Evolutionary conservation across 2,888 invertebrate genomes (phyloP), one percentile per base, ranked within the genome.

Genomic region (Tigriopus californicus): DNA sequence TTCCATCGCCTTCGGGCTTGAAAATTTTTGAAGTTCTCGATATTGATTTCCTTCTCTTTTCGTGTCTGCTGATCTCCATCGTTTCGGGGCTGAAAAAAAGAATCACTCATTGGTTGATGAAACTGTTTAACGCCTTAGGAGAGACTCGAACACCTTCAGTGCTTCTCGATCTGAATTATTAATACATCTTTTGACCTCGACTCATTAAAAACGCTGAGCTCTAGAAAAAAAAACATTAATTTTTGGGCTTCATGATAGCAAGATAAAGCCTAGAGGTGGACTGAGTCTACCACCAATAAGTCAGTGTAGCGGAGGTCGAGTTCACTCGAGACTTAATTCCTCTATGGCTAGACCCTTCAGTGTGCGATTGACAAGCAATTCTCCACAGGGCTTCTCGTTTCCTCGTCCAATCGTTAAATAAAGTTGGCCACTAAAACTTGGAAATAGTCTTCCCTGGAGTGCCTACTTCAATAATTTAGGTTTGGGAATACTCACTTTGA

Each of bases 1-100:
- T 73, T 73, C 75, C 75, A 75, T 62, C 72, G 65, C 61, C 71
- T 70, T 57, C 72, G 64, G 8, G 73, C 73, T 59, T 73, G 69
- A 65, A 75, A 75, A 42, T 71, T 70, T 63, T 71, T 73, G 61
- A 76, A 70, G 64, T 73, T 75, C 47, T 63, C 62, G 51, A 64
- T 63, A 57, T 64, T 64, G 33, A 62, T 62, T 52, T 63, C 61
- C 42, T 60, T 62, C 73, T 71, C 62, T 67, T 67, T 33, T 71
- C 70, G n/a, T 67, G 68, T 61, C 69, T 68, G 40, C 65, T 66
- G 63, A 67, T 68, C 62, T 67, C 68, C 63, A 57, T 55, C 55
- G 15, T 60, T 61, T 53, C 60, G 62, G 60, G 65, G 59, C 69
- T 70, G 63, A 24, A 66, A 63, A 61, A 12, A 18, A 60, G 41